A percentile compares a stretch with the other conserved stretches of the same genome.
Evolutionary conservation across 2,888 invertebrate species (phyloP).

Genomic region (Clusia tigrina): DNA sequence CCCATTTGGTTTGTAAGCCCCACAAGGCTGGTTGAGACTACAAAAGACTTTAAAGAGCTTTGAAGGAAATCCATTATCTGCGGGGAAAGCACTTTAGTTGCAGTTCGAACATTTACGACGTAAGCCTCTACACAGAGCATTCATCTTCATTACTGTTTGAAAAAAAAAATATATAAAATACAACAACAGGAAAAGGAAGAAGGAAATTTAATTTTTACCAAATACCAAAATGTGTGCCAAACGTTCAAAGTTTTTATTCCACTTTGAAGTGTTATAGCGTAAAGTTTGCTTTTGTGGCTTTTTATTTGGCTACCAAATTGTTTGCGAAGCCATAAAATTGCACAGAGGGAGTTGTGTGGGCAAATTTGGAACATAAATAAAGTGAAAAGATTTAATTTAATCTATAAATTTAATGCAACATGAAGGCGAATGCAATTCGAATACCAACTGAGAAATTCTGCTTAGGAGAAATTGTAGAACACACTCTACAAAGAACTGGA

Average conservation of each 20-base stretch:
- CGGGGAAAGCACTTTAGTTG: too few species aligned
- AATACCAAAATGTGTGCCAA: neutral
- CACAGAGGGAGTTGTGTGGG: neutral
- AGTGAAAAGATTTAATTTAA: neutral
- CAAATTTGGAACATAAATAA: neutral
- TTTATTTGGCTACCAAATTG: neutral
- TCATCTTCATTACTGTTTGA: neutral
- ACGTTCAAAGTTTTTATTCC: conserved; percentile 3
- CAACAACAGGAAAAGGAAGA: neutral
- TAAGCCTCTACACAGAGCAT: too few species aligned
- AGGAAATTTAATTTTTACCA: neutral
- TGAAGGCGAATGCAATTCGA: too few species aligned
- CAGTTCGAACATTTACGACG: too few species aligned
- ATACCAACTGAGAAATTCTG: too few species aligned
- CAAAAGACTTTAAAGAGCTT: too few species aligned
- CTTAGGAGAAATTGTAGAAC: too few species aligned
- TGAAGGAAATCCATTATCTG: too few species aligned
- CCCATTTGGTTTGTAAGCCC: too few species aligned
- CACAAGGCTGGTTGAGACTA: too few species aligned
- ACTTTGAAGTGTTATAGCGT: conserved; percentile 5
- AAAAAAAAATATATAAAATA: neutral
- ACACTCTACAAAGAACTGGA: too few species aligned
- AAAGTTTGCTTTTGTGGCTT: neutral
- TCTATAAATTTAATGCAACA: neutral
- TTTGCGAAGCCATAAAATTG: too few species aligned